These are phyloP conservation scores for Calidris pygmaea DNA, from an alignment of 2,113 vertebrate species.

Conservation along the genomic window DNA sequence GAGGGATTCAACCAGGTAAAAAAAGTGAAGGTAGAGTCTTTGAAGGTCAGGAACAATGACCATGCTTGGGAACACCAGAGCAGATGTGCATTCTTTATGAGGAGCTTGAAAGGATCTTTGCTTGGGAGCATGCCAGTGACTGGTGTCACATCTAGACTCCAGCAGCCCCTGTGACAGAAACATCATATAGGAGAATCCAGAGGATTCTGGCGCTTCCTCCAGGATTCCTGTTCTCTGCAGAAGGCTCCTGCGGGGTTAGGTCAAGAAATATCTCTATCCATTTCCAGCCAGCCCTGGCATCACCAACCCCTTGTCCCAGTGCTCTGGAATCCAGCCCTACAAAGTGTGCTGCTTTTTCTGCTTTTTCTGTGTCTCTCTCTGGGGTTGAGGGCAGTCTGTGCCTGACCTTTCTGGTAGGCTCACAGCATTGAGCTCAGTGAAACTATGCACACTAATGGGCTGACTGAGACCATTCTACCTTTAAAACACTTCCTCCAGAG, in stretches of 20 bases:
- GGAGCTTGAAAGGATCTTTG: not conserved
- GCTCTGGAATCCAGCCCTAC: not conserved
- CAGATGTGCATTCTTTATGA: not conserved
- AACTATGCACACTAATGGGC: not conserved
- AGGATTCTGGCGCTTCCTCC: not conserved
- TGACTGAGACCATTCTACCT: not conserved
- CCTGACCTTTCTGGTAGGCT: not conserved
- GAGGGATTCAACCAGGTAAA: not conserved
- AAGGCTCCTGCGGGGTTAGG: not conserved
- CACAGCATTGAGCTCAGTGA: not conserved
- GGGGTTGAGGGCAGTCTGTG: fast-evolving
- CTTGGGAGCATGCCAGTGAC: not conserved
- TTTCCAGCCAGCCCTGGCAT: not conserved
- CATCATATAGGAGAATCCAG: not conserved
- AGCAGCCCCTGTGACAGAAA: not conserved
- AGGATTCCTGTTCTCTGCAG: not conserved
- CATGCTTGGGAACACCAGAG: not conserved
- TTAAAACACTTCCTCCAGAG: not conserved
- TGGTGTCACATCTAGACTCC: not conserved
- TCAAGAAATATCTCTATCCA: not conserved
- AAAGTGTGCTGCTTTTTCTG: not conserved
- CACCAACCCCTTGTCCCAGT: not conserved
- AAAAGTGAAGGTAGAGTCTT: not conserved
- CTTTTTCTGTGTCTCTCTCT: not conserved
- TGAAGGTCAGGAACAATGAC: not conserved